phyloP scores from a whole-genome alignment of 2,113 vertebrate genomes.

The Periophthalmus modestus region DNA sequence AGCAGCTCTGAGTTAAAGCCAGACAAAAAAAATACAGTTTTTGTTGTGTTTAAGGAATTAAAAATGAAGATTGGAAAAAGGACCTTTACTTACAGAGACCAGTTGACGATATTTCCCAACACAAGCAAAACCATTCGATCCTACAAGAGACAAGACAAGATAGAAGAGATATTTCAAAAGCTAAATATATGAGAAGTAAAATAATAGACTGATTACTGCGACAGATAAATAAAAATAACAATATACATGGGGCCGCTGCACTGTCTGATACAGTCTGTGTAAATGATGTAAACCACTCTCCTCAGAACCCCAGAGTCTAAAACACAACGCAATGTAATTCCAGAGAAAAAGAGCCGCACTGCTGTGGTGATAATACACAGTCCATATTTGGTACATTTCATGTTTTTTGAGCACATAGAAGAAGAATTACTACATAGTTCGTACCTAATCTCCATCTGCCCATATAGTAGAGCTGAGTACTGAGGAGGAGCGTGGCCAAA shows the following conservation, averaged over 20 bases:
- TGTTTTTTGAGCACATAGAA: neutral
- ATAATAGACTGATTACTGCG: neutral
- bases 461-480: slow-evolving; percentile 98
- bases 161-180: neutral
- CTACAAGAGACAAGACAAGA: slow-evolving; percentile 65
- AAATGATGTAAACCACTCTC: slow-evolving; percentile 86
- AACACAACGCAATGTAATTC: neutral
- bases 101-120: slow-evolving; percentile 97
- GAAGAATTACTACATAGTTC: neutral
- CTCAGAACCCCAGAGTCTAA: slow-evolving; percentile 87
- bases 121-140: slow-evolving; percentile 97
- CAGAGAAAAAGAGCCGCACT: neutral
- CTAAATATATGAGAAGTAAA: neutral
- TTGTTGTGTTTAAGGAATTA: neutral
- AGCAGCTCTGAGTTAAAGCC: slow-evolving; percentile 79
- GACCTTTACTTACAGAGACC: slow-evolving; percentile 90
- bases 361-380: neutral
- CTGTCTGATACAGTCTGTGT: slow-evolving; percentile 93
- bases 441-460: slow-evolving; percentile 91
- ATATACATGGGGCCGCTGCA: slow-evolving; percentile 97
- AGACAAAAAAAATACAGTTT: neutral
- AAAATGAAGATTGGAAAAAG: neutral
- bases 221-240: slow-evolving; percentile 44
- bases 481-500: slow-evolving; percentile 89
- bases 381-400: neutral